Evolutionary conservation across 2,797 vertebrate genomes (phyloP).

Genomic region (Neostethus bicornis): DNA sequence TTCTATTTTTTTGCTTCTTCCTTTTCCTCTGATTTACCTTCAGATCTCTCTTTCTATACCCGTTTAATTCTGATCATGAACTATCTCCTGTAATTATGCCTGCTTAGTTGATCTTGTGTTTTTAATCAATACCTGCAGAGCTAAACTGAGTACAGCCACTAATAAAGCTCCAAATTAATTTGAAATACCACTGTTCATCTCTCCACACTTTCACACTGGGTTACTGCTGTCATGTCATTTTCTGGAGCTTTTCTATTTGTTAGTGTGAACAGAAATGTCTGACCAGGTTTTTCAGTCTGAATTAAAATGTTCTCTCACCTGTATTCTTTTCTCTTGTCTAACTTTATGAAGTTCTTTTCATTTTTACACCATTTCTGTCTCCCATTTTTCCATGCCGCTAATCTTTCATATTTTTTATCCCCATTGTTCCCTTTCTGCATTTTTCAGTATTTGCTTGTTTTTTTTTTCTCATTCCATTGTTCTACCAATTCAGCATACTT

Average conservation of each 20-base stretch:
- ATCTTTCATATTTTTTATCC: slow-evolving; percentile 47
- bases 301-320: slow-evolving; percentile 33
- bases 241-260: slow-evolving; percentile 5
- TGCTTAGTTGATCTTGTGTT: slow-evolving; percentile 6
- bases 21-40: slow-evolving; percentile 3
- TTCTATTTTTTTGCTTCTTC: neutral
- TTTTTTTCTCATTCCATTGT: slow-evolving; percentile 1
- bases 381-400: slow-evolving; percentile 44
- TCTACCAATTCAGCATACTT: slow-evolving; percentile 9
- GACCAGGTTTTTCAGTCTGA: slow-evolving; percentile 53
- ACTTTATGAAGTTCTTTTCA: slow-evolving; percentile 51
- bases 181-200: slow-evolving; percentile 1
- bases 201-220: slow-evolving; percentile 1
- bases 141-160: slow-evolving; percentile 9
- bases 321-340: slow-evolving; percentile 33
- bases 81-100: slow-evolving; percentile 27
- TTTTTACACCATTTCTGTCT: slow-evolving; percentile 47
- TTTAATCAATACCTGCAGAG: slow-evolving; percentile 25
- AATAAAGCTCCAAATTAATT: slow-evolving; percentile 31
- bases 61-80: slow-evolving; percentile 18
- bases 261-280: slow-evolving; percentile 22
- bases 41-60: neutral
- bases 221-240: slow-evolving; percentile 34
- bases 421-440: slow-evolving; percentile 37
- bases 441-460: slow-evolving; percentile 33